A percentile compares a stretch with the other conserved stretches of the same genome.
phyloP scores from a whole-genome alignment of 2,888 invertebrate genomes.

The Acanthosepion pharaonis region DNA sequence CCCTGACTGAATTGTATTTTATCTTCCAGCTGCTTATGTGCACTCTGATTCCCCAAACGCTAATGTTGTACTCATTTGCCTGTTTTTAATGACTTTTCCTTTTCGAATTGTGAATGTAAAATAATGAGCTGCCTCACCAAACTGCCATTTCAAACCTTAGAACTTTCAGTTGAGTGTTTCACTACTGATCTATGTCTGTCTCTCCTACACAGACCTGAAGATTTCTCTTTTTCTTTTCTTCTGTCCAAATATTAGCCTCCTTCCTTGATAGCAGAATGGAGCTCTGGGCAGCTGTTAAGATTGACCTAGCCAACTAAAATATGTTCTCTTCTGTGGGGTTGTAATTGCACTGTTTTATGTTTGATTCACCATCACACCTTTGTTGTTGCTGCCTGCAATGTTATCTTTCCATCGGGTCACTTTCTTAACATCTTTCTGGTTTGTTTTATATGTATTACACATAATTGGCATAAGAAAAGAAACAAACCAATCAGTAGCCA shows the following conservation, averaged over 20 bases:
- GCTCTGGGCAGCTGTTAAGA: not conserved
- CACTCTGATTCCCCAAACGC: not conserved
- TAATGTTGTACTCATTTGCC: not conserved
- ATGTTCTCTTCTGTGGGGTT: not conserved
- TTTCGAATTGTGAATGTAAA: not conserved
- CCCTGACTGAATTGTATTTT: not conserved
- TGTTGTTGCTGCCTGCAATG: too few relatives aligned
- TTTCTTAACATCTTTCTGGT: too few relatives aligned
- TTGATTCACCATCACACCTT: too few relatives aligned
- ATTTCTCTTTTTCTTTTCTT: not conserved
- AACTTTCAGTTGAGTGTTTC: not conserved
- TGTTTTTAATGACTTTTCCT: not conserved
- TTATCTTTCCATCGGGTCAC: too few relatives aligned
- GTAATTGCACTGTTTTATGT: not conserved
- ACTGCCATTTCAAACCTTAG: conserved; percentile 13
- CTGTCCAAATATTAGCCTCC: not conserved
- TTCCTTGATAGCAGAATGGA: not conserved
- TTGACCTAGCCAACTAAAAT: not conserved
- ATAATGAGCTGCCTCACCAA: conserved; percentile 13
- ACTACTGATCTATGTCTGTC: not conserved
- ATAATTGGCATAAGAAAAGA: not conserved
- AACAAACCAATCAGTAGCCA: not conserved
- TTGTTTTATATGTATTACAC: too few relatives aligned
- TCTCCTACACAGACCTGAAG: not conserved
- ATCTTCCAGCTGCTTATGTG: not conserved